Evolutionary conservation across 2,797 vertebrate genomes (phyloP).

Genomic region (Tinamus major): DNA sequence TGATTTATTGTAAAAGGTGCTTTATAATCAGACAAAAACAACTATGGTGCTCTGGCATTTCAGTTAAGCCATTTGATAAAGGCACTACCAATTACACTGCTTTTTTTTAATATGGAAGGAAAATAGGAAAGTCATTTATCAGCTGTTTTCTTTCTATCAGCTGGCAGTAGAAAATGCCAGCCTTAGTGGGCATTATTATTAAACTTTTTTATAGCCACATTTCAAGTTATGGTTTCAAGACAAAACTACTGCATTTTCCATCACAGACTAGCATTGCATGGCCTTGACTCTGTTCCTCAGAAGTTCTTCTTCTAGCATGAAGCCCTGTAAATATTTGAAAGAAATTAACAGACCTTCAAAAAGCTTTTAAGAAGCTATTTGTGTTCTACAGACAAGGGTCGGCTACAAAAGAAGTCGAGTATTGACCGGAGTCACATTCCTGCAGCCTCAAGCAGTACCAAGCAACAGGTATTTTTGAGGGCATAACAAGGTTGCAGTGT

Average conservation of each 20-base stretch:
- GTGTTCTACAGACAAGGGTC: not conserved
- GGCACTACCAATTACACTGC: not conserved
- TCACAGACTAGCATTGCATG: not conserved
- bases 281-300: not conserved
- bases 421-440: not conserved
- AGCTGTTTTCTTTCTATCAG: not conserved
- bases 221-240: not conserved
- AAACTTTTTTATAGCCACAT: not conserved
- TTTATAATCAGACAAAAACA: not conserved
- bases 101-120: not conserved
- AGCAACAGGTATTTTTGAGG: not conserved
- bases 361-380: not conserved
- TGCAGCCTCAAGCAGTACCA: not conserved
- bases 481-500: not conserved
- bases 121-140: no score
- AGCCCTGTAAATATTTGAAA: not conserved
- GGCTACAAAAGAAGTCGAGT: not conserved
- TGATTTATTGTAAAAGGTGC: fast-evolving
- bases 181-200: not conserved
- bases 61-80: not conserved
- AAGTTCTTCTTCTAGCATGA: not conserved
- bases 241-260: not conserved
- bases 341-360: not conserved
- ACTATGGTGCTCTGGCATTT: not conserved
- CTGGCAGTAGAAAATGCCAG: not conserved